Base-by-base conservation (phyloP, 2,113 vertebrate genomes). In the Sinocyclocheilus anshuiensis region DNA sequence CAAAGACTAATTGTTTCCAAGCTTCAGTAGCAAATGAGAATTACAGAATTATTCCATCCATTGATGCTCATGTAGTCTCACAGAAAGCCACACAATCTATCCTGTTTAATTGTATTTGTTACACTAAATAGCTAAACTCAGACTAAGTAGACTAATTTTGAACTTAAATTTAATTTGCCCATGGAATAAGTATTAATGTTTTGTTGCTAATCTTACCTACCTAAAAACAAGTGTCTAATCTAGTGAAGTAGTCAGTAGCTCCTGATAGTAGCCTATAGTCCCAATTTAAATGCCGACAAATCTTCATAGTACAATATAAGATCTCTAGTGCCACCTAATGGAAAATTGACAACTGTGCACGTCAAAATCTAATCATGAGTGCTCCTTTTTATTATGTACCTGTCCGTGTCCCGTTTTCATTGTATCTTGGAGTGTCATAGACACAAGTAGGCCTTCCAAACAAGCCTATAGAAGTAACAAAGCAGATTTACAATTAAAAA, bases 251-350 rank as follows among this genome's bases (percentile, higher is more conserved):
- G 59, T 3, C 2, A 13, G 0, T 42, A 24, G 29, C 29, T 79
- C 77, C 57, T 26, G 22, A 33, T 67, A 57, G 6, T 6, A 15
- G 20, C 57, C 57, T n/a, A 39, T 69, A 50, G 24, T 33, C 42
- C 45, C 24, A 6, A 12, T 71, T 20, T 50, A 36, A 82, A 82
- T 82, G 42, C 24, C 71, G 42, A 53, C 77, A 45, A 24, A 81
- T 57, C 12, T 78, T 78, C 36, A 33, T 11, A 10, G 20, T 50
- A 33, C 59, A 75, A 69, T 55, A 42, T 15, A 67, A 77, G 80
- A 76, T 83, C 86, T 87, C 72, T 87, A 55, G 86, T 83, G 71
- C 86, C 86, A 77, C 72, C 86, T 87, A 77, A 67, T 20, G 86
- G 86, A 57, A 59, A 77, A n/a, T 75, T 75, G 29, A 74, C 45